These are phyloP conservation scores for Elachura formosa DNA, from an alignment of 2,113 vertebrate genomes.

Conservation along the genomic window DNA sequence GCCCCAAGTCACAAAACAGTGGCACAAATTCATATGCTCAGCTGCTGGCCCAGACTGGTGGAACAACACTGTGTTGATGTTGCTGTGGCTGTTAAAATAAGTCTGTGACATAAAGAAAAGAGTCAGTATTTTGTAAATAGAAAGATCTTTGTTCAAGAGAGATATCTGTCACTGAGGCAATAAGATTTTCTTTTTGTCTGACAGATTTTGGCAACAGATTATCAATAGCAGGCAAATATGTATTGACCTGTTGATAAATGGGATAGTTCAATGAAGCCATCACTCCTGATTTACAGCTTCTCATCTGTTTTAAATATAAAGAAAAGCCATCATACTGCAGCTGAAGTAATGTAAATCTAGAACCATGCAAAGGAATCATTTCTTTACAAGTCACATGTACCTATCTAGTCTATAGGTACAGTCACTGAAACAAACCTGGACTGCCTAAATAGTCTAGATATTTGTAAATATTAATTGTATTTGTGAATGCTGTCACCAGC, in stretches of 20 bases:
- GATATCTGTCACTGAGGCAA: not conserved
- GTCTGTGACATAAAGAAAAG: not conserved
- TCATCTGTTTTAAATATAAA: not conserved
- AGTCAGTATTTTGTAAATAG: not conserved
- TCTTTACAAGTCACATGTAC: not conserved
- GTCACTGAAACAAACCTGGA: not conserved
- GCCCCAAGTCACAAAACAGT: not conserved
- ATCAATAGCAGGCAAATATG: not conserved
- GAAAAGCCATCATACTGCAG: not conserved
- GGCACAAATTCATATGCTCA: not conserved
- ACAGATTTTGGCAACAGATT: slow-evolving; percentile 1
- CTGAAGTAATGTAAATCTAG: not conserved
- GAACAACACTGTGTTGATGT: not conserved
- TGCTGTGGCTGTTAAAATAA: not conserved
- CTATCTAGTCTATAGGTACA: not conserved
- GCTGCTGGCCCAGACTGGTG: not conserved
- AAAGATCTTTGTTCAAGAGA: not conserved
- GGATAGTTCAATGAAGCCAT: not conserved
- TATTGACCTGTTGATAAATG: not conserved
- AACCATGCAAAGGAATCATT: not conserved
- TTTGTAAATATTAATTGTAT: not conserved
- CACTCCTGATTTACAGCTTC: not conserved
- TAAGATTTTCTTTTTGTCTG: not conserved
- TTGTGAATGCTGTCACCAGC: not conserved
- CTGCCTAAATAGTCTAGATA: not conserved